phyloP scores from a whole-genome alignment of 2,113 vertebrate genomes.

The Heliornis fulica region DNA sequence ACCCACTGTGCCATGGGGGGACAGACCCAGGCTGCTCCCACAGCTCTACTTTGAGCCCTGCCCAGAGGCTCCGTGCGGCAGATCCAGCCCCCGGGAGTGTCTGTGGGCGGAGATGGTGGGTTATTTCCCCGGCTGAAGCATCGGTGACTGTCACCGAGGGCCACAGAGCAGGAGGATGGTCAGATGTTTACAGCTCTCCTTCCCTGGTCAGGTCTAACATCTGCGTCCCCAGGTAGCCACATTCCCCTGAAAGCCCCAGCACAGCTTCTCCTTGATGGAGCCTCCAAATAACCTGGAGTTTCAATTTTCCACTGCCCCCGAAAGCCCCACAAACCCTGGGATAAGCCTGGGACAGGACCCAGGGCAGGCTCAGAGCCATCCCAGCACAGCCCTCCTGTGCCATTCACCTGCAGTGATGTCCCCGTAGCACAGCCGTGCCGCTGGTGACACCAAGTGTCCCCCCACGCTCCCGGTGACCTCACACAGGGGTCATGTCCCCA shows the following conservation, averaged over 20 bases:
- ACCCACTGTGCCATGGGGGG: rapidly evolving
- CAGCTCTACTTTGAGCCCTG: not conserved
- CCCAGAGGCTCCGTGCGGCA: not conserved
- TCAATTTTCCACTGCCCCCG: not conserved
- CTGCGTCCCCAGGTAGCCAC: not conserved
- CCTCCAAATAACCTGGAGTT: not conserved
- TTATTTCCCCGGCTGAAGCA: not conserved
- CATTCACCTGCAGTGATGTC: rapidly evolving
- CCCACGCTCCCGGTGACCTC: not conserved
- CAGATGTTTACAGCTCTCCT: not conserved
- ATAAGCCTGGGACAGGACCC: not conserved
- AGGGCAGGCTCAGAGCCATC: not conserved
- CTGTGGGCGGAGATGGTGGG: not conserved
- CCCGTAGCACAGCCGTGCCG: not conserved
- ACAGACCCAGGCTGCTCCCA: not conserved
- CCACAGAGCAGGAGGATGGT: not conserved
- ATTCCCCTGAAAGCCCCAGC: not conserved
- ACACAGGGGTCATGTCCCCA: not conserved
- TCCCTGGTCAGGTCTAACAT: not conserved
- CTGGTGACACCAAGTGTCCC: not conserved
- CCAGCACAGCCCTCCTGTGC: not conserved
- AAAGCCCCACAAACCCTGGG: not conserved
- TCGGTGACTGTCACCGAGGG: not conserved
- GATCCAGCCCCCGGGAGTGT: too few relatives aligned
- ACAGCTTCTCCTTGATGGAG: not conserved